These are phyloP conservation scores for Drosophila dives DNA, from an alignment of 2,888 invertebrate genomes.

Conservation along the genomic window DNA sequence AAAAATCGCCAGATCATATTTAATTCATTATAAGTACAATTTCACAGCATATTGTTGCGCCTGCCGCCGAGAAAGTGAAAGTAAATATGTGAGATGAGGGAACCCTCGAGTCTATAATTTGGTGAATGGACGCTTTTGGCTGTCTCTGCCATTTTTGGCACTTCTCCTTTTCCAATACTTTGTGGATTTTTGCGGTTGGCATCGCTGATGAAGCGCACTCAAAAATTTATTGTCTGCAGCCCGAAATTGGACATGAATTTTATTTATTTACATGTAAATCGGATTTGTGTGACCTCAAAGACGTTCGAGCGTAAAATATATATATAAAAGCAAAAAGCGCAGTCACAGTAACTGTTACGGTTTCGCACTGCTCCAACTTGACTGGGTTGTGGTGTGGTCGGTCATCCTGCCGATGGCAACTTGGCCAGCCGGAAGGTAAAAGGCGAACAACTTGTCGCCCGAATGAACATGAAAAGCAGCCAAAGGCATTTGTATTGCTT, in stretches of 20 bases:
- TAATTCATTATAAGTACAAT: slow-evolving; percentile 71
- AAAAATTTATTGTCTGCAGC: slow-evolving; percentile 80
- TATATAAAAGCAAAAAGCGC: slow-evolving; percentile 63
- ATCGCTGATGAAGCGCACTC: slow-evolving; percentile 65
- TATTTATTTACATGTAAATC: slow-evolving; percentile 84
- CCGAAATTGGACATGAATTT: slow-evolving; percentile 80
- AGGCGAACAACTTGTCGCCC: slow-evolving; percentile 35
- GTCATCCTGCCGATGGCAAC: slow-evolving; percentile 24
- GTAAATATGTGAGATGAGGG: slow-evolving; percentile 28
- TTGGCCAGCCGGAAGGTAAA: slow-evolving; percentile 38
- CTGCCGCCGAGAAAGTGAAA: slow-evolving; percentile 11
- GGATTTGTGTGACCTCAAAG: slow-evolving; percentile 81
- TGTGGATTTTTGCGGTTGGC: slow-evolving; percentile 21
- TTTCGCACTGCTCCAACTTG: not conserved
- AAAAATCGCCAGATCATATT: slow-evolving; percentile 65
- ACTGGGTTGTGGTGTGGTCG: slow-evolving; percentile 13
- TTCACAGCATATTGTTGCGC: slow-evolving; percentile 59
- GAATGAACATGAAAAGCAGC: slow-evolving; percentile 50
- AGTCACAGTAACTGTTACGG: slow-evolving; percentile 2
- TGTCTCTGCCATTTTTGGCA: slow-evolving; percentile 5
- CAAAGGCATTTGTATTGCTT: slow-evolving; percentile 4
- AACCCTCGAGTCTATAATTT: not conserved
- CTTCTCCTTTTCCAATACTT: slow-evolving; percentile 1
- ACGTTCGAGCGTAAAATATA: slow-evolving; percentile 74
- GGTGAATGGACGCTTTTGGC: not conserved